Base-by-base conservation (phyloP, 1,140 invertebrate species). In the Xylocopa sonorina region DNA sequence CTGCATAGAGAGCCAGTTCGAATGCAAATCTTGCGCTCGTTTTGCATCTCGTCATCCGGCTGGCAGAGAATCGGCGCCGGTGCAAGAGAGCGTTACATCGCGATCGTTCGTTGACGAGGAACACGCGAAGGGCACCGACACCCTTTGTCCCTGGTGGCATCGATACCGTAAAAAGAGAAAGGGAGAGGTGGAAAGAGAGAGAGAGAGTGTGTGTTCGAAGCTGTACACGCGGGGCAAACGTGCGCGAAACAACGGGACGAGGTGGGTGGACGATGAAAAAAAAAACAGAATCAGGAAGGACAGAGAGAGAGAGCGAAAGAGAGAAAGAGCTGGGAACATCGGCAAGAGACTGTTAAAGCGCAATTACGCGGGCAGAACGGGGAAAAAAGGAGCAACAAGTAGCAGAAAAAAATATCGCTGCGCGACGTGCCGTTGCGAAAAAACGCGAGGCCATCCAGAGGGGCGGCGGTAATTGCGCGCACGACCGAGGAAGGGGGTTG, bases 21-120 rank as follows among this genome's bases (percentile, higher is more conserved):
- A 63, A 88, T 89, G 88, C 85, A 87, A 89, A 89, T 89, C 87
- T 89, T 79, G n/a, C 62, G 73, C 51, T 71, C 75, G 80, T 81
- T 88, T 89, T 86, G 85, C 88, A 88, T 86, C 87, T 87, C 82
- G 80, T 89, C 85, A 66, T 81, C 72, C 82, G 73, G 29, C n/a
- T 50, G 53, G 38, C 50, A 51, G 41, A 46, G 41, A 53, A 77
- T 66, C 71, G 51, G 5, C 60, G 16, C 38, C 48, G 67, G 67
- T 73, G 78, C 82, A 69, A 78, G 82, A 76, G 78, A 84, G 62
- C 73, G 83, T 84, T 80, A 84, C 78, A 51, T 53, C 64, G 48
- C 63, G 83, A 85, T 85, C 84, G 75, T 51, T 51, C 34, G n/a
- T 14, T 21, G 16, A 53, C n/a, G 48, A 24, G 38, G 68, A 18